phyloP scores from a whole-genome alignment of 2,113 vertebrate genomes.

The Paralichthys olivaceus region DNA sequence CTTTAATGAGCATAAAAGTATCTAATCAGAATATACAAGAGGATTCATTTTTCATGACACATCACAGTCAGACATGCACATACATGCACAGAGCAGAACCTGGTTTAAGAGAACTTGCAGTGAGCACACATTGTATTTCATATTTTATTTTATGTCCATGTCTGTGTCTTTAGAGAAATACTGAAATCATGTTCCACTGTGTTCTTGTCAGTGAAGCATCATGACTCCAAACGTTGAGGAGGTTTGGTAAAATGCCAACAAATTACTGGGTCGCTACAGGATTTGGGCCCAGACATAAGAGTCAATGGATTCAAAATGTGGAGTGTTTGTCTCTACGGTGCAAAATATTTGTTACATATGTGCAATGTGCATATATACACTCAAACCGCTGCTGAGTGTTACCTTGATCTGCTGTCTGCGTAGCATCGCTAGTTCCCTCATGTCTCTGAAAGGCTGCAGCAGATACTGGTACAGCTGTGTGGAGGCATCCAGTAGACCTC shows the following conservation, averaged over 20 bases:
- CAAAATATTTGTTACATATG: neutral
- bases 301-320: neutral
- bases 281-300: too few relatives aligned
- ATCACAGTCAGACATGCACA: conserved; percentile 13
- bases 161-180: neutral
- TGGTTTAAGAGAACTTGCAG: conserved; percentile 45
- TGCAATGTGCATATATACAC: neutral
- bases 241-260: too few relatives aligned
- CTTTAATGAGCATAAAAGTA: neutral
- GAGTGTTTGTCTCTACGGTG: too few relatives aligned
- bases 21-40: conserved; percentile 9
- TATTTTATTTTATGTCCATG: conserved; percentile 11
- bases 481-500: conserved; percentile 91
- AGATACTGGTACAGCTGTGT: conserved; percentile 97
- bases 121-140: conserved; percentile 5
- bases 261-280: too few relatives aligned
- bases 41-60: neutral
- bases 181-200: too few relatives aligned
- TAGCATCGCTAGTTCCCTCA: conserved; percentile 97
- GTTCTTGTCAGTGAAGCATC: too few relatives aligned
- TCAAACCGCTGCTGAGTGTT: conserved; percentile 21
- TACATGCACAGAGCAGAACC: conserved; percentile 1
- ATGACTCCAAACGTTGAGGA: too few relatives aligned
- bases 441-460: conserved; percentile 97
- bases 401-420: conserved; percentile 99